Evolutionary conservation across 2,113 vertebrate species (phyloP).

Genomic region (Muntiacus reevesi): DNA sequence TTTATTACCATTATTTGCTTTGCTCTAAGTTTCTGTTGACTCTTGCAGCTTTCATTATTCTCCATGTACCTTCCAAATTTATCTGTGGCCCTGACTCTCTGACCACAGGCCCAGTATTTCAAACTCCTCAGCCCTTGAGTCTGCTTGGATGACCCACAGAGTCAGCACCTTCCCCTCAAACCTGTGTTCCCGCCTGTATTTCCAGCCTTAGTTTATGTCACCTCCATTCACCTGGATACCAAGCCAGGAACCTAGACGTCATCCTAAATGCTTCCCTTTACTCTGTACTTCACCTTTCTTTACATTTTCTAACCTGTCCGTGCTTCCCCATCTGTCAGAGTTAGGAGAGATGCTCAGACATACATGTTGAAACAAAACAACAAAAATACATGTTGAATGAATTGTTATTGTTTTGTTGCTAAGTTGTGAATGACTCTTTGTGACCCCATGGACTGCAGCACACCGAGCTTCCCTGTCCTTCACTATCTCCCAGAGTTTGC

Average conservation of each 20-base stretch:
- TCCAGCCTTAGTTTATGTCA: slow-evolving; percentile 8
- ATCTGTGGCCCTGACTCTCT: background rate
- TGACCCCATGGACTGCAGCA: background rate
- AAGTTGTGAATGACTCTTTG: background rate
- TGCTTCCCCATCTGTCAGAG: background rate
- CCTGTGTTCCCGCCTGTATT: background rate
- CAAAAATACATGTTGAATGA: background rate
- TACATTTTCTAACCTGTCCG: background rate
- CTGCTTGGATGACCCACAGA: background rate
- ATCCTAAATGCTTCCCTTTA: background rate
- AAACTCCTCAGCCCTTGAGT: background rate
- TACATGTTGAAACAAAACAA: background rate
- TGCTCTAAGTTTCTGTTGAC: slow-evolving; percentile 6
- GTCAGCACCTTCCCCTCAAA: background rate
- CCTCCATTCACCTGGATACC: background rate
- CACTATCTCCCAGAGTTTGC: background rate
- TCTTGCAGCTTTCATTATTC: background rate
- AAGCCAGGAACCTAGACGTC: background rate
- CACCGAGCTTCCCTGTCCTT: background rate
- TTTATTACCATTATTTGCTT: background rate
- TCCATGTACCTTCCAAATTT: background rate
- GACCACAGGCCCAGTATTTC: background rate
- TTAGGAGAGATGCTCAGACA: background rate
- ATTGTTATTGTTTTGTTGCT: background rate
- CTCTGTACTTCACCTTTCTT: background rate